Percentiles rank a stretch among this genome's conserved stretches.
Evolutionary conservation across 2,113 vertebrate species (phyloP).

Genomic region (Porphyrio hochstetteri): DNA sequence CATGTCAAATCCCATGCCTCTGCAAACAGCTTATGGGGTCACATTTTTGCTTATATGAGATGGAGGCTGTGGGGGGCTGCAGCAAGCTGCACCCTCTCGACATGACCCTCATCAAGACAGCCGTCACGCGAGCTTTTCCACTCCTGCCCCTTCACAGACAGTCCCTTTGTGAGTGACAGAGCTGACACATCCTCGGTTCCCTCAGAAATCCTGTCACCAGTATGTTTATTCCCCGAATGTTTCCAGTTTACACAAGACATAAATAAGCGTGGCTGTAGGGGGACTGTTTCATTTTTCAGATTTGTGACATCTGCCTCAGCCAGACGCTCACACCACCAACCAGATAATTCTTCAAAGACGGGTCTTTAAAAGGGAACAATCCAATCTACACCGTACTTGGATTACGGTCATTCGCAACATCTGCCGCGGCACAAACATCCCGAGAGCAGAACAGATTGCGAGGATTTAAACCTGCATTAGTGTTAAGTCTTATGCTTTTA

Average conservation of each 20-base stretch:
- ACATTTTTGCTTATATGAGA: neutral
- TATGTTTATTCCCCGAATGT: neutral
- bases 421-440: neutral
- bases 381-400: neutral
- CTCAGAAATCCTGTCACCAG: neutral
- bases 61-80: neutral
- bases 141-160: neutral
- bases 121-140: rapidly evolving
- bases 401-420: neutral
- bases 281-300: neutral
- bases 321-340: neutral
- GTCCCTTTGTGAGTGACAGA: neutral
- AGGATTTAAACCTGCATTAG: slow-evolving; percentile 6
- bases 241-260: neutral
- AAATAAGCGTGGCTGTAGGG: neutral
- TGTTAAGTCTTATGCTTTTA: neutral
- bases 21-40: neutral
- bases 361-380: neutral
- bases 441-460: neutral
- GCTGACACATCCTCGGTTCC: neutral
- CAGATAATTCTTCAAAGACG: neutral
- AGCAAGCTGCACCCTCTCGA: rapidly evolving
- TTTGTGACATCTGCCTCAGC: neutral
- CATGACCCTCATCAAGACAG: rapidly evolving
- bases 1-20: neutral